Evolutionary conservation across 2,797 vertebrate genomes (phyloP).

Genomic region (Chelon auratus): DNA sequence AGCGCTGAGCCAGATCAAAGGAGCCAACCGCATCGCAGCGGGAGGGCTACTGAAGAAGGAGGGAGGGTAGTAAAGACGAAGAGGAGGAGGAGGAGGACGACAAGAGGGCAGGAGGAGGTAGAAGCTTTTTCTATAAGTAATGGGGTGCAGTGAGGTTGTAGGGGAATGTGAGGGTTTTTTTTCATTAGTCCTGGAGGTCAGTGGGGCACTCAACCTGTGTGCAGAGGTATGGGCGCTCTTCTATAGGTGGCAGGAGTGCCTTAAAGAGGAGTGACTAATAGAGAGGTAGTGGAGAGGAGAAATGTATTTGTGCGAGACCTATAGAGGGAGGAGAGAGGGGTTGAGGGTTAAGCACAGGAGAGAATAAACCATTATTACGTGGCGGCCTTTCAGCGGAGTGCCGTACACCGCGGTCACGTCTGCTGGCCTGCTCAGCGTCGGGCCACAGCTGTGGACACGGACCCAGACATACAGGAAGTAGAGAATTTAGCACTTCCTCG

Average conservation of each 20-base stretch:
- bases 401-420: constrained; percentile 37
- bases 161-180: constrained; percentile 63
- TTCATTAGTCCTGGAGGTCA: constrained; percentile 93
- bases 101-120: constrained; percentile 75
- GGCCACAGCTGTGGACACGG: constrained; percentile 62
- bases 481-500: constrained; percentile 74
- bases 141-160: constrained; percentile 60
- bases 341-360: constrained; percentile 43
- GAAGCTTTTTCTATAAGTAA: constrained; percentile 81
- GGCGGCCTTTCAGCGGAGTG: constrained; percentile 46
- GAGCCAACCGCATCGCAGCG: constrained; percentile 89
- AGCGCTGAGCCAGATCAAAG: constrained; percentile 94
- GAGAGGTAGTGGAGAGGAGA: constrained; percentile 48
- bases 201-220: constrained; percentile 82
- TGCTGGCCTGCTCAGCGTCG: constrained; percentile 66
- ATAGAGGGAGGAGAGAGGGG: constrained; percentile 27
- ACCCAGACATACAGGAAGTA: constrained; percentile 73
- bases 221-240: constrained; percentile 56
- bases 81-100: constrained; percentile 66
- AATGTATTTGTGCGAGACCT: constrained; percentile 42
- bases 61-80: constrained; percentile 78
- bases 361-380: constrained; percentile 61
- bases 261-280: constrained; percentile 49
- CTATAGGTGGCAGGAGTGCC: constrained; percentile 66
- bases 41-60: constrained; percentile 92